A percentile compares a stretch with the other conserved stretches of the same genome.
Conservation (phyloP, 2,888 invertebrate species). For the Cremastinae sp. region DNA sequence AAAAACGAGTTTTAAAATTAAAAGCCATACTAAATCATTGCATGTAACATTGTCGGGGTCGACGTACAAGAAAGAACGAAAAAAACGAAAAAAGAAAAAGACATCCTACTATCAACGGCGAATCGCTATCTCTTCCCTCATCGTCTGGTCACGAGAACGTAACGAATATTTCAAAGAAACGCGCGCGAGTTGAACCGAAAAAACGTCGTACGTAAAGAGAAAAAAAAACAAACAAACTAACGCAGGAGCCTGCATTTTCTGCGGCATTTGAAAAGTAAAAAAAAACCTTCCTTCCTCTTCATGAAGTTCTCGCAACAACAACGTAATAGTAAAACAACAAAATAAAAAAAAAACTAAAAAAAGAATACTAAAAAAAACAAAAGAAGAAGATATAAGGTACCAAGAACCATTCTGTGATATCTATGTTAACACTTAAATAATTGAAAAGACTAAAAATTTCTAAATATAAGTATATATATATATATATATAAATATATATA, state of each 20-base stretch:
- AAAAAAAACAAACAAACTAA: conserved; percentile 58
- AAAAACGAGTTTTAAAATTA: conserved; percentile 62
- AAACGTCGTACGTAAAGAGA: conserved; percentile 15
- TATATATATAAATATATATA: conserved; percentile 29
- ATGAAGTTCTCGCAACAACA: conserved; percentile 77
- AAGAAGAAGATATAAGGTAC: conserved; percentile 78
- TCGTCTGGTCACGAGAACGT: conserved; percentile 40
- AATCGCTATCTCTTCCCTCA: conserved; percentile 49
- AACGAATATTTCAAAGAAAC: conserved; percentile 13
- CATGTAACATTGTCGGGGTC: conserved; percentile 39
- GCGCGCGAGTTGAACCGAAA: background rate
- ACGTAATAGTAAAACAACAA: conserved; percentile 75
- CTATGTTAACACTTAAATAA: conserved; percentile 81
- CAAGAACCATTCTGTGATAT: conserved; percentile 86
- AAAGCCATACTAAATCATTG: conserved; percentile 49
- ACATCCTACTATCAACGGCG: conserved; percentile 39
- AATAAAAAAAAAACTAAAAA: conserved; percentile 72
- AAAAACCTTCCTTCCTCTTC: conserved; percentile 77
- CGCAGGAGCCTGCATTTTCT: conserved; percentile 69
- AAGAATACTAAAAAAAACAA: conserved; percentile 61
- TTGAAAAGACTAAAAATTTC: conserved; percentile 80
- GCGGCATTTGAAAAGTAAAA: conserved; percentile 74
- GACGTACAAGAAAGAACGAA: conserved; percentile 9
- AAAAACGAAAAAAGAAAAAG: conserved; percentile 12
- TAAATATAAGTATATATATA: conserved; percentile 80